phyloP scores from a whole-genome alignment of 2,888 invertebrate genomes.

The Pseudococcus viburni region DNA sequence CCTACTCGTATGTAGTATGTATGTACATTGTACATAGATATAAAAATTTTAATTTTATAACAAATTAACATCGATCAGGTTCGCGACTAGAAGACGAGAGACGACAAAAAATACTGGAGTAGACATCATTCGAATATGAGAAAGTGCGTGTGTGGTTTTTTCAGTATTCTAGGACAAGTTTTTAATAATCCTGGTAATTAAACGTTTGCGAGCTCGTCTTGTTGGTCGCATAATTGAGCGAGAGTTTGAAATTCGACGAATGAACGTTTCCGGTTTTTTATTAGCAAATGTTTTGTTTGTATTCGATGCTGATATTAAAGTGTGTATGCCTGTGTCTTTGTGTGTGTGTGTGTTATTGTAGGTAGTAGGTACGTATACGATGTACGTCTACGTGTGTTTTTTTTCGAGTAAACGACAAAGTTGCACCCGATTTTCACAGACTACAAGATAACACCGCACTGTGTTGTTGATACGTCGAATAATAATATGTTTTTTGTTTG shows the following conservation, averaged over 20 bases:
- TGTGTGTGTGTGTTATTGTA: neutral
- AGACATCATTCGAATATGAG: neutral
- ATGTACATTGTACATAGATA: no score
- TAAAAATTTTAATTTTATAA: neutral
- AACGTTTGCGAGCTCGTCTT: neutral
- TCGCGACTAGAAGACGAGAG: neutral
- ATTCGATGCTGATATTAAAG: constrained; percentile 7
- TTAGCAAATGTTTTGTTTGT: constrained; percentile 31
- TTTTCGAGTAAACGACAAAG: constrained; percentile 4
- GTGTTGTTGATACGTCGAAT: neutral
- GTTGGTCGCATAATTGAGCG: constrained; percentile 14
- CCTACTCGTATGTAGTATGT: no score
- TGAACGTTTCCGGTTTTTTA: constrained; percentile 39
- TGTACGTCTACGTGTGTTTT: neutral
- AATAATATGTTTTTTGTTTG: constrained; percentile 5
- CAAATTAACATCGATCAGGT: neutral
- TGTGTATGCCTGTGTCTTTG: neutral
- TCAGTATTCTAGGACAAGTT: neutral
- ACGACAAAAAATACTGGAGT: neutral
- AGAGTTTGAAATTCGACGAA: constrained; percentile 39
- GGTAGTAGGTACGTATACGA: neutral
- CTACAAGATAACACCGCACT: neutral
- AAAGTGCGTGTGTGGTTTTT: neutral
- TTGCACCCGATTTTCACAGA: neutral
- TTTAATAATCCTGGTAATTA: neutral